Evolutionary conservation across 2,113 vertebrate genomes (phyloP).

Genomic region (Mesembrinibis cayennensis): DNA sequence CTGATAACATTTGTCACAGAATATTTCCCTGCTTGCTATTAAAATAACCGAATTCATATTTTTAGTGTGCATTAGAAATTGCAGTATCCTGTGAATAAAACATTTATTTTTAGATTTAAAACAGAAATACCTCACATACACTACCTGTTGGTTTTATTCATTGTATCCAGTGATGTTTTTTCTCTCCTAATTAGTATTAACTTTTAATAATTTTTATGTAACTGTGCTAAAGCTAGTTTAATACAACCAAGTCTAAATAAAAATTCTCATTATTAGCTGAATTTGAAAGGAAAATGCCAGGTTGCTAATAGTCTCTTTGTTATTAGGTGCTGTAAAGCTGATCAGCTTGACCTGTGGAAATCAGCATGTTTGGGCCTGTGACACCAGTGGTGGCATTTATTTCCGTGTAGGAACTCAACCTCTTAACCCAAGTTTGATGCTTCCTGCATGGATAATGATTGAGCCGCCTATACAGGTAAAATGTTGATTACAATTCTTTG

Average conservation of each 20-base stretch:
- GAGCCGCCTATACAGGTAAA: slow-evolving; percentile 90
- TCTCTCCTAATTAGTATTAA: neutral
- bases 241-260: neutral
- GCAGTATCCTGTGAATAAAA: neutral
- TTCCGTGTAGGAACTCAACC: slow-evolving; percentile 97
- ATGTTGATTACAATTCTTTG: neutral
- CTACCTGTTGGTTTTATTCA: neutral
- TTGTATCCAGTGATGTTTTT: neutral
- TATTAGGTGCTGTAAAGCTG: slow-evolving; percentile 83
- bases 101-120: neutral
- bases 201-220: neutral
- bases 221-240: neutral
- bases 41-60: neutral
- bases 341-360: slow-evolving; percentile 89
- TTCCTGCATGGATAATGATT: slow-evolving; percentile 96
- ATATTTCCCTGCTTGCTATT: neutral
- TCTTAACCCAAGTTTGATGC: slow-evolving; percentile 96
- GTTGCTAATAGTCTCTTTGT: neutral
- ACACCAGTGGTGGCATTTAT: slow-evolving; percentile 87
- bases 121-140: neutral
- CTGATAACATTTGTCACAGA: neutral
- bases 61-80: neutral
- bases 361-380: slow-evolving; percentile 96
- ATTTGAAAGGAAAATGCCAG: neutral
- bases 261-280: neutral